Base-by-base conservation (phyloP, 2,113 vertebrate species). In the Gnathochromis pfefferi region DNA sequence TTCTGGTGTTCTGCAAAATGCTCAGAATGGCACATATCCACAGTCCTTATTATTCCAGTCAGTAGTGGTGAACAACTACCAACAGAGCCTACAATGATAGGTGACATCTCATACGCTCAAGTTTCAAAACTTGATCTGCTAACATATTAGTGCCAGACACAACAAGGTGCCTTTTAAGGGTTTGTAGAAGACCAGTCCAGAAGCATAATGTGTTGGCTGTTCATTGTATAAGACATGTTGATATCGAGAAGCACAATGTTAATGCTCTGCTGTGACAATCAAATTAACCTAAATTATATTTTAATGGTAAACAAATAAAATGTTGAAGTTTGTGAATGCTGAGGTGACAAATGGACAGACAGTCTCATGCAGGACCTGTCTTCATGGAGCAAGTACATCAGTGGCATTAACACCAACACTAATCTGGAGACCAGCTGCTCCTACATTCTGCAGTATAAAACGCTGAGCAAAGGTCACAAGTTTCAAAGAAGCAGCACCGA, bases 401-500 rank as follows among this genome's bases (percentile, higher is more conserved):
- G 73, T 14, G 38, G 87, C 45, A 84, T 92, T 93, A 84, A 73
- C 13, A 63, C 88, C 83, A 92, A 90, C 90, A 63, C 86, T 89
- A 92, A 93, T 91, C 88, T 82, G 85, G 7, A 5, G 63, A 91
- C 83, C 87, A 93, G 92, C 90, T 93, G 92, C 88, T 83, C 54
- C 60, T 23, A 7, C 63, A 21, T 26, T 26, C 35, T 19, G 33
- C 31, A 58, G 73, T 6, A 45, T 51, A 16, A 81, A 60, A 58
- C 54, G 54, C 45, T 3, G 21, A 85, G 40, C 26, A n/a, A 42
- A 81, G 60, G 68, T 35, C 87, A 57, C 45, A 85, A 26, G 68
- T 31, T 31, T 75, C 23, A 75, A 75, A 49, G 70, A 75, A 49
- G 16, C 42, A 28, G 14, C 42, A 31, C 14, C 9, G 6, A 75